These are phyloP conservation scores for Bos indicus DNA, from an alignment of 2,113 vertebrate genomes.

Conservation along the genomic window DNA sequence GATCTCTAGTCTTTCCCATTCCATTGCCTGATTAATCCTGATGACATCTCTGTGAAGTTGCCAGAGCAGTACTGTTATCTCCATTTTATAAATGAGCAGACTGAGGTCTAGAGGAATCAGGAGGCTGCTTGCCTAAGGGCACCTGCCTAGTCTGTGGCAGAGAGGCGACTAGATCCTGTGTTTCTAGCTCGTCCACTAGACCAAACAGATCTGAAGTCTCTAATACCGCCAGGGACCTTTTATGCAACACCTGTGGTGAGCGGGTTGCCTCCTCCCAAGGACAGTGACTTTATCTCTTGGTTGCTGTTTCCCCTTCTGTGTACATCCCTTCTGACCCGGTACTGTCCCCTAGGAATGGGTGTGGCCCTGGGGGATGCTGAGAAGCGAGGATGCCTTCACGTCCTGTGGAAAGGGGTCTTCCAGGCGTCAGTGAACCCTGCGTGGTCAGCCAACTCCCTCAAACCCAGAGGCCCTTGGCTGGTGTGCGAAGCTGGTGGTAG, in stretches of 20 bases:
- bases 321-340: background rate
- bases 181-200: background rate
- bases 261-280: background rate
- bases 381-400: background rate
- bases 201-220: background rate
- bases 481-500: background rate
- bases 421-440: background rate
- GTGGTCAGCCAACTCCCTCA: background rate
- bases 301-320: background rate
- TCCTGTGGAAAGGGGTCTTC: background rate
- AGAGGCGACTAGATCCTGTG: background rate
- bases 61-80: background rate
- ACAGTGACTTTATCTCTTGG: background rate
- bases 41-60: background rate
- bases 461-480: conserved; percentile 10
- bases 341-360: background rate
- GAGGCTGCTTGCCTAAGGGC: background rate
- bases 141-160: background rate
- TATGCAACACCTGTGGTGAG: background rate
- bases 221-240: background rate
- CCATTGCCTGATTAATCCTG: background rate
- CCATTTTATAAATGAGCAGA: background rate
- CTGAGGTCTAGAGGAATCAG: background rate
- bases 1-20: background rate
- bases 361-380: background rate